Conservation (phyloP, 1,140 invertebrate genomes). For the Zaprionus gabonicus region DNA sequence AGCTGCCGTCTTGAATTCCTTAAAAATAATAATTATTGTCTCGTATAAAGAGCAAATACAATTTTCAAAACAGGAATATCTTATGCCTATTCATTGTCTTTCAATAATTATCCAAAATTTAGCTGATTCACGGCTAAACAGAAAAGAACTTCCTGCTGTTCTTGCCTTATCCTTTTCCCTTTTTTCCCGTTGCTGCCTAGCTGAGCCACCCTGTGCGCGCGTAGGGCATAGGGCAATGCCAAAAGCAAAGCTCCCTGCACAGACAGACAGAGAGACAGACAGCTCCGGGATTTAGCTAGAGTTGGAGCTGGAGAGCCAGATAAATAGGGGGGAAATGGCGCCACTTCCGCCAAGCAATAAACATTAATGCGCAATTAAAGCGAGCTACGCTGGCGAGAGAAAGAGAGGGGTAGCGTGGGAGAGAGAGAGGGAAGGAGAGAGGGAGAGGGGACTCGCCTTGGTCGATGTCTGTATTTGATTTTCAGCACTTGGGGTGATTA, state of each 20-base stretch:
- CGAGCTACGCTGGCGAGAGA: background rate
- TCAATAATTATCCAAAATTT: too few species aligned
- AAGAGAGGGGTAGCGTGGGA: background rate
- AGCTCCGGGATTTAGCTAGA: conserved; percentile 37
- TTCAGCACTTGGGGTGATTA: conserved; percentile 68
- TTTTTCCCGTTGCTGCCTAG: background rate
- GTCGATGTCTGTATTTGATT: conserved; percentile 70
- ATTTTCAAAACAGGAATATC: too few species aligned
- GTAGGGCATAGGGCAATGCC: background rate
- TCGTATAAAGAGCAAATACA: too few species aligned
- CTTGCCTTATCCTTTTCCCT: background rate
- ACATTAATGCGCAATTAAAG: conserved; percentile 82
- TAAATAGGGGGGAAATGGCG: conserved; percentile 63
- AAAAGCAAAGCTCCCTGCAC: background rate
- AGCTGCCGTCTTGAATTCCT: too few species aligned
- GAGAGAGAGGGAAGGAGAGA: background rate
- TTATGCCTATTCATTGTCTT: too few species aligned
- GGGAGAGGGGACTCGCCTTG: background rate
- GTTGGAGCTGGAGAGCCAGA: conserved; percentile 1
- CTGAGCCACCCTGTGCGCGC: background rate
- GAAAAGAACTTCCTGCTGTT: too few species aligned
- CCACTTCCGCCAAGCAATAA: conserved; percentile 77
- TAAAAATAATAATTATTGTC: too few species aligned
- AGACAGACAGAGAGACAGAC: conserved; percentile 26
- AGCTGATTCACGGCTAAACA: too few species aligned